These are phyloP conservation scores for Pachyramphus minor DNA, from an alignment of 2,113 vertebrate genomes.

Conservation along the genomic window DNA sequence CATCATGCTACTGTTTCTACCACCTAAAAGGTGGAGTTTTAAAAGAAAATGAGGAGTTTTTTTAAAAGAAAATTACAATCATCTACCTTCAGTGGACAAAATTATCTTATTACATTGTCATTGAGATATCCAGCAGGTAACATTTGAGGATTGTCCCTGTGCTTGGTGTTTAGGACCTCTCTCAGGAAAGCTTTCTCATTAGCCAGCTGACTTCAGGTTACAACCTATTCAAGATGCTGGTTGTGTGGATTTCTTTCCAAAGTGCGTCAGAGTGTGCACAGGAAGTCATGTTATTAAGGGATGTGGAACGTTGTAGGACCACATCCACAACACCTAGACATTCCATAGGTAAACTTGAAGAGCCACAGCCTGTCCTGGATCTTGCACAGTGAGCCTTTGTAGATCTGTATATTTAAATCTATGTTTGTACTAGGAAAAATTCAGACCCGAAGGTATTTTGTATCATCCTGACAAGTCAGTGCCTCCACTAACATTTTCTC, in stretches of 20 bases:
- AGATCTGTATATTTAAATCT: neutral
- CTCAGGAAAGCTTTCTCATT: neutral
- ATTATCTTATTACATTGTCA: neutral
- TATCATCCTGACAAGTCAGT: neutral
- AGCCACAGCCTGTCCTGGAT: neutral
- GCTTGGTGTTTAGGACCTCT: neutral
- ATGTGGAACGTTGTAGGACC: neutral
- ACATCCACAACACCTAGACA: neutral
- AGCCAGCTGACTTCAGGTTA: neutral
- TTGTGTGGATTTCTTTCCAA: neutral
- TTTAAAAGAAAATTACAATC: neutral
- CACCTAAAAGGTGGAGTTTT: neutral
- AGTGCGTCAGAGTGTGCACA: neutral
- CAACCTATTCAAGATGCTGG: neutral
- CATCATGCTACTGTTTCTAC: neutral
- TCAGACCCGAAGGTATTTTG: neutral
- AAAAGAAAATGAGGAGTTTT: neutral
- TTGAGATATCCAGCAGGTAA: neutral
- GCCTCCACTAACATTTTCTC: neutral
- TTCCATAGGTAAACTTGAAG: neutral
- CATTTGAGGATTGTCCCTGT: neutral
- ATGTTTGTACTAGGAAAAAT: neutral
- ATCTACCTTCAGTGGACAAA: neutral
- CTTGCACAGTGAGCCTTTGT: neutral
- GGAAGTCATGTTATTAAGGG: rapidly evolving